phyloP scores from a whole-genome alignment of 2,888 invertebrate species.

The Eupithecia abbreviata region DNA sequence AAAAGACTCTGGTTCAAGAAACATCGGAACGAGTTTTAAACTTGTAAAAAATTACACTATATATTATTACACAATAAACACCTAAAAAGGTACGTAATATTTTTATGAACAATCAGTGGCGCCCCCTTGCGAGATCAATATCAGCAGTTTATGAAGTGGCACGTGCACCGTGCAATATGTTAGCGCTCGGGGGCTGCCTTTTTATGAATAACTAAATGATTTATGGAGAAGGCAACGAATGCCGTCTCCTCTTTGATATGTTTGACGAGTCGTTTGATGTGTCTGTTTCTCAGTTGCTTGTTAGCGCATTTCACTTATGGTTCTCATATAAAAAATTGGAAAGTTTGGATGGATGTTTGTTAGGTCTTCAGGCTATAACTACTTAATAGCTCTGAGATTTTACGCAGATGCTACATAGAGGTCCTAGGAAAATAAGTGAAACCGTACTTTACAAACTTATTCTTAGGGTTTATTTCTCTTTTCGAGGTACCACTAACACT shows the following conservation, averaged over 20 bases:
- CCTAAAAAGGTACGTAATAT: conserved; percentile 51
- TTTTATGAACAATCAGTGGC: conserved; percentile 74
- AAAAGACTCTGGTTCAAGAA: background rate
- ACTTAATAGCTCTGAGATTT: background rate
- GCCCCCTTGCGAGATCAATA: conserved; percentile 71
- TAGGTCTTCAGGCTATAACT: background rate
- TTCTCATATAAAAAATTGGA: background rate
- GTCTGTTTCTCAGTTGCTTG: background rate
- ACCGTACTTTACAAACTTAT: background rate
- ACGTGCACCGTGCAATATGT: conserved; percentile 81
- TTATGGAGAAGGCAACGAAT: conserved; percentile 66
- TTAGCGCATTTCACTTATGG: background rate
- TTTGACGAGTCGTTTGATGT: conserved; percentile 19
- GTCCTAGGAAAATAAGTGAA: background rate
- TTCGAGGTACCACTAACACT: background rate
- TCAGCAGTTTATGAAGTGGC: conserved; percentile 80
- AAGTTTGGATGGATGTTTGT: background rate
- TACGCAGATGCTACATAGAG: background rate
- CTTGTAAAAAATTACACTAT: too few relatives aligned
- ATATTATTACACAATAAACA: too few relatives aligned
- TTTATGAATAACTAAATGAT: conserved; percentile 83
- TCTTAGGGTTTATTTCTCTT: background rate
- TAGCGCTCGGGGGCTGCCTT: conserved; percentile 67
- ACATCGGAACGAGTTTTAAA: background rate
- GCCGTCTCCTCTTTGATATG: conserved; percentile 19